phyloP scores from a whole-genome alignment of 2,797 vertebrate species.

The Clarias fuscus region DNA sequence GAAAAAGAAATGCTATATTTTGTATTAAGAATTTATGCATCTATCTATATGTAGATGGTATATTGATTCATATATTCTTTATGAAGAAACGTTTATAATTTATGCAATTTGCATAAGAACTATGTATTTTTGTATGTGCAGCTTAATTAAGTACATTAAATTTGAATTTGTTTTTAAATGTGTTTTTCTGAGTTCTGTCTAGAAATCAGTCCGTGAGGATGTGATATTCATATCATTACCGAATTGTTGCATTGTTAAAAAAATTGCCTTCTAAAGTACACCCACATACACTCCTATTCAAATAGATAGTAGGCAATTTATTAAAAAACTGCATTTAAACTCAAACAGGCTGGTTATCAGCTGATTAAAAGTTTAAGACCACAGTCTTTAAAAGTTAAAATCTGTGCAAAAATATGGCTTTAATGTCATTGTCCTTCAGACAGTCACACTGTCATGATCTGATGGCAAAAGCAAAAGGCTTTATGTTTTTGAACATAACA shows the following conservation, averaged over 20 bases:
- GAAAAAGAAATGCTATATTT: not conserved
- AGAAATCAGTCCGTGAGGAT: not conserved
- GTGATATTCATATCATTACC: not conserved
- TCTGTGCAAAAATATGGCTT: no score
- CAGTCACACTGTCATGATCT: no score
- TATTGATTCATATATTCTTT: not conserved
- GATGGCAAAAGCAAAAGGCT: no score
- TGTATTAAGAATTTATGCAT: not conserved
- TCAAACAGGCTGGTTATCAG: no score
- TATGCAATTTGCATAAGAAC: conserved; percentile 33
- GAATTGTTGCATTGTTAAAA: not conserved
- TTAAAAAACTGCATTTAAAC: no score
- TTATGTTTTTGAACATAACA: no score
- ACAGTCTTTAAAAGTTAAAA: no score
- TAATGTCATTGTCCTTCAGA: no score
- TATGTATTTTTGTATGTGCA: conserved; percentile 41
- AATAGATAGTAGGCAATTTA: no score
- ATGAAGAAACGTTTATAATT: conserved; percentile 27
- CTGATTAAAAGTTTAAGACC: no score
- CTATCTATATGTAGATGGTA: not conserved
- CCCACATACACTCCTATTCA: no score
- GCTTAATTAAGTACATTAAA: not conserved
- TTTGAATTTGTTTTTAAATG: not conserved
- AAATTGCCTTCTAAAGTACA: not conserved
- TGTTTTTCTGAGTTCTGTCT: not conserved